Evolutionary conservation across 2,113 vertebrate genomes (phyloP).

Genomic region (Ceuthmochares aereus): DNA sequence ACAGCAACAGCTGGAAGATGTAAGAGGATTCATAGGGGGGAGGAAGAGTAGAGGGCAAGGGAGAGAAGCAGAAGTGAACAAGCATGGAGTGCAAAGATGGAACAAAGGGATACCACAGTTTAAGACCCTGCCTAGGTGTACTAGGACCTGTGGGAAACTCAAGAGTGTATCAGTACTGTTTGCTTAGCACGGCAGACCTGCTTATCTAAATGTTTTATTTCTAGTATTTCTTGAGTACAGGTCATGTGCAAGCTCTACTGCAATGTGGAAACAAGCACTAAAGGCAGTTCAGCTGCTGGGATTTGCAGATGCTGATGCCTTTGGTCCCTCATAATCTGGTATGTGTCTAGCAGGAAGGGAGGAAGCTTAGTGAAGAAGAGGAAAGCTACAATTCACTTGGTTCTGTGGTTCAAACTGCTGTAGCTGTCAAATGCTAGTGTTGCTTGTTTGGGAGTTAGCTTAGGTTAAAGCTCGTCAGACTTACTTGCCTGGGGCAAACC

Average conservation of each 20-base stretch:
- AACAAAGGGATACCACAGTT: neutral
- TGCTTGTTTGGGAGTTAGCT: neutral
- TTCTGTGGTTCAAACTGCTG: neutral
- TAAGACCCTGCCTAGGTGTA: neutral
- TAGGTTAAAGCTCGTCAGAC: neutral
- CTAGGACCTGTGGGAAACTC: neutral
- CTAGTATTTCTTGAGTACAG: neutral
- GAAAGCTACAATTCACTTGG: neutral
- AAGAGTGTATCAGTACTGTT: neutral
- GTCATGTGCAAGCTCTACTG: neutral
- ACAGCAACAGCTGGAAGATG: neutral
- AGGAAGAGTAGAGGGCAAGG: neutral
- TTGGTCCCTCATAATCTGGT: neutral
- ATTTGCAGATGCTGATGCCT: neutral
- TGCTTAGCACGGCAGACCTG: neutral
- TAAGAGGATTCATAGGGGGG: neutral
- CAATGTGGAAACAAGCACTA: neutral
- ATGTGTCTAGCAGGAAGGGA: neutral
- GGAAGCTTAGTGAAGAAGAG: neutral
- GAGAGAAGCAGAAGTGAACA: neutral
- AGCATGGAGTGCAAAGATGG: neutral
- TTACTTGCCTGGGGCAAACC: slow-evolving; percentile 13
- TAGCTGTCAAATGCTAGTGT: neutral
- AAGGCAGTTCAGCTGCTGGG: neutral
- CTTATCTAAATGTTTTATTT: neutral